phyloP scores from a whole-genome alignment of 1,140 invertebrate genomes.

The Atta colombica region DNA sequence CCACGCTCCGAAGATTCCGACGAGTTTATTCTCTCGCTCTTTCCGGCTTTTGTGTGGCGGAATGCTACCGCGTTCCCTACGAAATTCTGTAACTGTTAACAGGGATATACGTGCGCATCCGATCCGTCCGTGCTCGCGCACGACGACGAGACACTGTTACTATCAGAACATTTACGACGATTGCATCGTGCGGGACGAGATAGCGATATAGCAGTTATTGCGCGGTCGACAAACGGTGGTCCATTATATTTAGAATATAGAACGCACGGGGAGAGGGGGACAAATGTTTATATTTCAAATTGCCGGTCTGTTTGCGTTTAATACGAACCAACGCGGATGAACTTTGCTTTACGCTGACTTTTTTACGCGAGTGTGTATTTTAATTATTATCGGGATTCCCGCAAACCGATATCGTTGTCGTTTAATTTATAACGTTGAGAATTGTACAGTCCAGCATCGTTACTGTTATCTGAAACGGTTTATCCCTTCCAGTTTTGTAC shows the following conservation, averaged over 20 bases:
- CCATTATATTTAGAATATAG: conserved; percentile 45
- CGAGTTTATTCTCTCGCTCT: conserved; percentile 50
- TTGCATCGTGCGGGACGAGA: conserved; percentile 21
- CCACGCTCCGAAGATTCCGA: conserved; percentile 45
- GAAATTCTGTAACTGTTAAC: conserved; percentile 56
- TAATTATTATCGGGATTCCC: conserved; percentile 9
- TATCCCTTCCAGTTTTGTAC: background rate
- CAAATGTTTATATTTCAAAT: conserved; percentile 58
- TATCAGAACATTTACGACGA: conserved; percentile 25
- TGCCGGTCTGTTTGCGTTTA: conserved; percentile 19
- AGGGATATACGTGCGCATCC: conserved; percentile 1
- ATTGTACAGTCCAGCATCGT: background rate
- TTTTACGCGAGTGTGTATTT: conserved; percentile 15
- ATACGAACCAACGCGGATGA: background rate
- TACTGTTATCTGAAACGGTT: conserved; percentile 13
- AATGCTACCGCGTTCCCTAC: conserved; percentile 23
- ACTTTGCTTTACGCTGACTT: conserved; percentile 7
- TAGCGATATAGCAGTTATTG: conserved; percentile 29
- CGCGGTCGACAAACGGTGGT: background rate
- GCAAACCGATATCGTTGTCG: conserved; percentile 13
- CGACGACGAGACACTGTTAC: background rate
- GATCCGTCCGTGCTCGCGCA: background rate
- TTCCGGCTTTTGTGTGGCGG: conserved; percentile 35
- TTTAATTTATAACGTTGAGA: conserved; percentile 7
- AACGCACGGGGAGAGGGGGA: background rate